phyloP scores from a whole-genome alignment of 2,888 invertebrate genomes.

The Ypsolopha scabrella region DNA sequence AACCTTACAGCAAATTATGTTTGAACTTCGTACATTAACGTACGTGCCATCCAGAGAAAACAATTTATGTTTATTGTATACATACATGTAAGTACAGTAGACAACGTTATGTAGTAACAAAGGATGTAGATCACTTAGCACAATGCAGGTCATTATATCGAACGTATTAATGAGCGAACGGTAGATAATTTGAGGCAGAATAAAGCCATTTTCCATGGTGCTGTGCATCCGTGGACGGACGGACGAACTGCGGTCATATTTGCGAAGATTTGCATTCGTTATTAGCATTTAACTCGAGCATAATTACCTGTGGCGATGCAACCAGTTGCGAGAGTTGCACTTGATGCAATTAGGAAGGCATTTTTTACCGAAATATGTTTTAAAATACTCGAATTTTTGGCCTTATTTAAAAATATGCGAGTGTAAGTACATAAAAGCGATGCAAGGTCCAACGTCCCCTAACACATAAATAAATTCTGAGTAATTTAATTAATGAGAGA shows the following conservation, averaged over 20 bases:
- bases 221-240: slow-evolving; percentile 21
- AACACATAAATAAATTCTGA: not conserved
- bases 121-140: too few species aligned
- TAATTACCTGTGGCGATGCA: slow-evolving; percentile 41
- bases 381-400: not conserved
- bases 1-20: too few species aligned
- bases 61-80: too few species aligned
- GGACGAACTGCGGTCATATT: slow-evolving; percentile 14
- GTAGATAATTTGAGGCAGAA: slow-evolving; percentile 20
- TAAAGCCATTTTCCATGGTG: slow-evolving; percentile 51
- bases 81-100: too few species aligned
- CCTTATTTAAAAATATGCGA: too few species aligned
- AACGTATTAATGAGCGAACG: not conserved
- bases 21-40: too few species aligned
- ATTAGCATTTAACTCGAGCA: slow-evolving; percentile 17
- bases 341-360: not conserved
- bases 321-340: not conserved
- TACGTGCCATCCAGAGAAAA: too few species aligned
- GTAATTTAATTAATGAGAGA: slow-evolving; percentile 29
- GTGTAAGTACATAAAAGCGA: not conserved
- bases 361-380: not conserved
- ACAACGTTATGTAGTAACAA: too few species aligned
- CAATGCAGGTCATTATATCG: too few species aligned
- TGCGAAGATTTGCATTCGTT: slow-evolving; percentile 47
- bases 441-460: not conserved